Evolutionary conservation across 2,113 vertebrate species (phyloP).

Genomic region (Bos javanicus): DNA sequence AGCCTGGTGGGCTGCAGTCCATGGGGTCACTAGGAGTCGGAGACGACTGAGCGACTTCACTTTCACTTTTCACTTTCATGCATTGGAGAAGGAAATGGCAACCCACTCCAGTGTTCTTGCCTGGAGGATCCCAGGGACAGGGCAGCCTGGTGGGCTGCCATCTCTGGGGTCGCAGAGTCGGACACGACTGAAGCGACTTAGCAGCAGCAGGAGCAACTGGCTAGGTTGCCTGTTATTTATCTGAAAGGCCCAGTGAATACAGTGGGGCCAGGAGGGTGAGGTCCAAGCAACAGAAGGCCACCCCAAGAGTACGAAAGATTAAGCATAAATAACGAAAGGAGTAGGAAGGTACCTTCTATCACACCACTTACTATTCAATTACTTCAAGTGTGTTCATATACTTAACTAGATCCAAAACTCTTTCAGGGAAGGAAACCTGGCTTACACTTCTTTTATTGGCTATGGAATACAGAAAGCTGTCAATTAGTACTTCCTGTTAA

Average conservation of each 20-base stretch:
- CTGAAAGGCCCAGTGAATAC: background rate
- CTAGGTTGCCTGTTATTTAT: background rate
- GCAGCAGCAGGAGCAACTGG: too few relatives aligned
- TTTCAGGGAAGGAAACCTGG: background rate
- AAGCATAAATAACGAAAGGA: background rate
- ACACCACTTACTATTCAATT: background rate
- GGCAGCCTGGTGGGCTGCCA: too few relatives aligned
- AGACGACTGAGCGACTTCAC: too few relatives aligned
- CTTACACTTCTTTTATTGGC: background rate
- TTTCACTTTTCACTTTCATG: too few relatives aligned
- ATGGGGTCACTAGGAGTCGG: too few relatives aligned
- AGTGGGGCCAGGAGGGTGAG: background rate
- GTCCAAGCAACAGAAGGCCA: background rate
- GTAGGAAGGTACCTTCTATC: background rate
- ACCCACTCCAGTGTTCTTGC: too few relatives aligned
- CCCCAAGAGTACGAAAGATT: background rate
- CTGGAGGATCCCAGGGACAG: too few relatives aligned
- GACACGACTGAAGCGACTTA: too few relatives aligned
- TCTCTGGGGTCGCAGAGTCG: too few relatives aligned
- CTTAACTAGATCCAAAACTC: background rate
- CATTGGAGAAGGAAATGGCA: too few relatives aligned
- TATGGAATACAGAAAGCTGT: background rate
- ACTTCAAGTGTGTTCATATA: background rate
- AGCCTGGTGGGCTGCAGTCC: too few relatives aligned
- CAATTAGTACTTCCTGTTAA: background rate